Conservation (phyloP, 2,888 invertebrate genomes). For the Tuta absoluta region DNA sequence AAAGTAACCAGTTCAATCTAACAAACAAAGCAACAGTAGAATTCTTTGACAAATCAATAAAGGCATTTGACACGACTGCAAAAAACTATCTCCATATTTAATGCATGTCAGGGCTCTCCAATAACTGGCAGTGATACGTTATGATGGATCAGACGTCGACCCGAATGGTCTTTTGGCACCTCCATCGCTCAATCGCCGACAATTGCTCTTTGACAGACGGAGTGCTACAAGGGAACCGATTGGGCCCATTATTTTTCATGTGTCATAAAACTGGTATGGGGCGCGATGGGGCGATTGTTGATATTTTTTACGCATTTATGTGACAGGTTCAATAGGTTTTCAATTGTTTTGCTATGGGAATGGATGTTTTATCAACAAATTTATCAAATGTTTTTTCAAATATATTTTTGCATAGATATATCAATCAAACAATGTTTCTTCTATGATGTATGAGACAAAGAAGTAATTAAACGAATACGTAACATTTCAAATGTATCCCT, state of each 20-base stretch:
- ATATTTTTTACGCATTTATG: constrained; percentile 5
- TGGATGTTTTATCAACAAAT: neutral
- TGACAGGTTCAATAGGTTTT: constrained; percentile 14
- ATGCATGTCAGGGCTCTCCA: constrained; percentile 35
- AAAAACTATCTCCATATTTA: neutral
- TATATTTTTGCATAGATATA: too few relatives aligned
- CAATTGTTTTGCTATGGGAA: constrained; percentile 3
- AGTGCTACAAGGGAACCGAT: constrained; percentile 60
- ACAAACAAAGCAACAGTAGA: constrained; percentile 18
- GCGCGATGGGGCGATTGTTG: constrained; percentile 20
- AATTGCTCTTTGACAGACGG: constrained; percentile 69
- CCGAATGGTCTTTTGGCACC: constrained; percentile 71
- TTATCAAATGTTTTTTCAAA: too few relatives aligned
- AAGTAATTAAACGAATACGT: constrained; percentile 5
- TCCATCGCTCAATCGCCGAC: constrained; percentile 74
- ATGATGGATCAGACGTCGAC: constrained; percentile 73
- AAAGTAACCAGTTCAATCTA: constrained; percentile 37
- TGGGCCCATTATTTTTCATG: constrained; percentile 69
- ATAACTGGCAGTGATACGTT: constrained; percentile 52
- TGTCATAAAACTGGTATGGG: constrained; percentile 38
- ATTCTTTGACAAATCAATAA: neutral
- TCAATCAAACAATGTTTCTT: too few relatives aligned
- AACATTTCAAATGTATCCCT: constrained; percentile 6
- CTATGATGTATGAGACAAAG: too few relatives aligned
- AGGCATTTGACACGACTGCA: neutral